phyloP scores from a whole-genome alignment of 37 sponge, comb jelly and placozoan genomes.

The Hormiphora californensis region DNA sequence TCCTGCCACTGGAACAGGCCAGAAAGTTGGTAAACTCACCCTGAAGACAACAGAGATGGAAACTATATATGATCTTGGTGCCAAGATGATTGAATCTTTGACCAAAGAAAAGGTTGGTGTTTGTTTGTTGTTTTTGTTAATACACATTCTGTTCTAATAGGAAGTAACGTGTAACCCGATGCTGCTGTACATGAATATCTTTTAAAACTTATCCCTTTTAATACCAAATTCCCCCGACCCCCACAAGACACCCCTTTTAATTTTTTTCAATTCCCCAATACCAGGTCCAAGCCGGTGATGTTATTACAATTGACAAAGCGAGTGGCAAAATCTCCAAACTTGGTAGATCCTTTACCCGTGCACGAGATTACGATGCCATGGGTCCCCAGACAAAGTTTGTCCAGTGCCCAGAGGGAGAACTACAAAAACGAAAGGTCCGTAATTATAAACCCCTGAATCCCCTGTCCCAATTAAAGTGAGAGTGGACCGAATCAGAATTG shows the following conservation, averaged over 20 bases:
- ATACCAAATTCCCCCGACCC: not conserved
- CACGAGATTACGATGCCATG: slow-evolving; percentile 98
- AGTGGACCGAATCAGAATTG: too few species aligned
- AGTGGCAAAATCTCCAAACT: slow-evolving; percentile 78
- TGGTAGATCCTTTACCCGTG: slow-evolving; percentile 93
- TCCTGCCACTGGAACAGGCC: slow-evolving; percentile 87
- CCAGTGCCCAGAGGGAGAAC: slow-evolving; percentile 97
- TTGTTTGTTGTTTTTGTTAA: not conserved
- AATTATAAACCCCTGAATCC: too few species aligned
- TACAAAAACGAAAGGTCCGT: slow-evolving; percentile 80
- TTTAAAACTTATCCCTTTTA: not conserved
- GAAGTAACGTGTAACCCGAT: too few species aligned
- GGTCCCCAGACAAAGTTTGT: slow-evolving; percentile 98
- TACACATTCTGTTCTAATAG: too few species aligned
- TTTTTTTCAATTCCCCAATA: too few species aligned
- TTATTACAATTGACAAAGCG: slow-evolving; percentile 95
- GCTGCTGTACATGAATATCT: too few species aligned
- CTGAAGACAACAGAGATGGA: slow-evolving; percentile 99
- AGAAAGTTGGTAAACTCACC: slow-evolving; percentile 88
- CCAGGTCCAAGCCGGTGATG: slow-evolving; percentile 66
- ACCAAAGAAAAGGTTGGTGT: slow-evolving; percentile 92
- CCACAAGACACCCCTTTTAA: not conserved
- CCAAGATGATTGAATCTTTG: slow-evolving; percentile 95
- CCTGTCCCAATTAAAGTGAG: too few species aligned
- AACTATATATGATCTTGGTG: slow-evolving; percentile 90